These are phyloP conservation scores for Rhynchonycteris naso DNA, from an alignment of 2,797 vertebrate genomes.

Conservation along the genomic window DNA sequence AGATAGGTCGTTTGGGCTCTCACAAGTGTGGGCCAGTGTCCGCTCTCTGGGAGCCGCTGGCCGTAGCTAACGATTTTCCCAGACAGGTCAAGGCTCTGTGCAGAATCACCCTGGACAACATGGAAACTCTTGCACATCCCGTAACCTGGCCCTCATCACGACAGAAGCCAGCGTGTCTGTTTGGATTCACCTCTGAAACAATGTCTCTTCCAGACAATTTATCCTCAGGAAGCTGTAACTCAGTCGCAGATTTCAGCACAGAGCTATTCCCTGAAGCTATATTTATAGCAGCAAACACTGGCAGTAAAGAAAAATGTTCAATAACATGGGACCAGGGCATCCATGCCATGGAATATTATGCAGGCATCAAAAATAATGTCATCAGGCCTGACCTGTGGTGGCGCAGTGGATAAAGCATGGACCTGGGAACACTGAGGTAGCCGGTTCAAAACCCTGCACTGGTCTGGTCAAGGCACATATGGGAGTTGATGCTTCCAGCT, in stretches of 20 bases:
- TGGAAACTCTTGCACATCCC: too few relatives aligned
- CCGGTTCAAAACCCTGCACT: too few relatives aligned
- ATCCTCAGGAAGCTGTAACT: neutral
- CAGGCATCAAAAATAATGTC: neutral
- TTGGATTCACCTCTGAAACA: neutral
- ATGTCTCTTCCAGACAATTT: neutral
- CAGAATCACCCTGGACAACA: neutral
- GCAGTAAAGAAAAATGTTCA: neutral
- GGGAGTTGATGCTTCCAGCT: too few relatives aligned
- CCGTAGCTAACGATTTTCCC: neutral
- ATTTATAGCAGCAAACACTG: neutral
- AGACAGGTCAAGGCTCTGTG: fast-evolving
- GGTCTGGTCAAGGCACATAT: too few relatives aligned
- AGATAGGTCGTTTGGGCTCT: neutral
- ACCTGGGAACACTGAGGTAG: too few relatives aligned
- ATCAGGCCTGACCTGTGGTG: too few relatives aligned
- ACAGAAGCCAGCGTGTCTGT: neutral
- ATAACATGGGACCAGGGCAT: fast-evolving
- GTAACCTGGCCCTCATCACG: too few relatives aligned
- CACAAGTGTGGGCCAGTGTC: fast-evolving
- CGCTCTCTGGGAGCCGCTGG: too few relatives aligned
- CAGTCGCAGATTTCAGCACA: neutral
- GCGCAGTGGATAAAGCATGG: too few relatives aligned
- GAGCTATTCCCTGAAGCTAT: neutral
- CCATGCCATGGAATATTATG: neutral